A percentile compares a stretch with the other conserved stretches of the same genome.
Evolutionary conservation across 2,113 vertebrate genomes (phyloP).

Genomic region (Hirundichthys speculiger): DNA sequence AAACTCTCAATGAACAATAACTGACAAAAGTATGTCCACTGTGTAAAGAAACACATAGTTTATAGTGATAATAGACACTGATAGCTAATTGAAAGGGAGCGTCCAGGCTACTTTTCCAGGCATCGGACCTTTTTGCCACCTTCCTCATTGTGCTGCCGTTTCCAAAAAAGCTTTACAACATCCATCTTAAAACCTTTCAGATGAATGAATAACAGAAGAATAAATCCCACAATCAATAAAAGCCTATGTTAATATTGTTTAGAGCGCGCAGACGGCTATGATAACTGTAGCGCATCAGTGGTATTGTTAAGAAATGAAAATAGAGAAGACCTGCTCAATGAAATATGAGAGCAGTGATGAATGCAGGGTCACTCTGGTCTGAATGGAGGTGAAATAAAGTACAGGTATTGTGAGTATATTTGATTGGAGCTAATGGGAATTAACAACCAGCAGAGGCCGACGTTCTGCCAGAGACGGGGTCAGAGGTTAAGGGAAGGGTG

Average conservation of each 20-base stretch:
- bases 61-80: neutral
- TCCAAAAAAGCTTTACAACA: slow-evolving; percentile 9
- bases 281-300: slow-evolving; percentile 43
- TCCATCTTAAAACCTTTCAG: slow-evolving; percentile 15
- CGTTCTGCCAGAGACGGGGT: neutral
- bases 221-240: slow-evolving; percentile 46
- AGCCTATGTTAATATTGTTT: slow-evolving; percentile 25
- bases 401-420: neutral
- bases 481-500: neutral
- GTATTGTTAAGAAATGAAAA: slow-evolving; percentile 39
- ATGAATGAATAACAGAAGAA: slow-evolving; percentile 35
- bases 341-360: slow-evolving; percentile 7
- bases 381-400: slow-evolving; percentile 1
- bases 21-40: no score
- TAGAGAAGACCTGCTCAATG: slow-evolving; percentile 19
- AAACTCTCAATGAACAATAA: no score
- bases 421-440: slow-evolving; percentile 47
- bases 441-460: slow-evolving; percentile 23
- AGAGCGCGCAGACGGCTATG: slow-evolving; percentile 30
- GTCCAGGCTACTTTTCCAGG: slow-evolving; percentile 1
- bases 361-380: neutral
- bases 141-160: neutral
- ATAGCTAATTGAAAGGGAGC: neutral
- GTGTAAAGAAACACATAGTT: neutral
- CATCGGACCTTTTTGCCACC: neutral